phyloP scores from a whole-genome alignment of 2,888 invertebrate genomes.

The Dolichomitus sp. region DNA sequence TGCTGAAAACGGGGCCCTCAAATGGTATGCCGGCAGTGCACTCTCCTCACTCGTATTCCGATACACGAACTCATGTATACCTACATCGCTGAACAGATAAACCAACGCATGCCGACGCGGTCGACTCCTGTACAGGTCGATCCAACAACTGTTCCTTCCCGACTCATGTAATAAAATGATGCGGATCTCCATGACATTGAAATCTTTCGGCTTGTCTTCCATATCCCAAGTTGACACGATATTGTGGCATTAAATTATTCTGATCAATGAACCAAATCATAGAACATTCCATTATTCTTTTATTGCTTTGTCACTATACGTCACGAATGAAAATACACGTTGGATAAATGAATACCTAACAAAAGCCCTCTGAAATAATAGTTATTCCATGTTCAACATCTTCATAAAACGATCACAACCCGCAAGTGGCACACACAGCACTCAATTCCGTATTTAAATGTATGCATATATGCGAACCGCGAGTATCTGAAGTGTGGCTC shows the following conservation, averaged over 20 bases:
- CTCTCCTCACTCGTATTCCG: constrained; percentile 52
- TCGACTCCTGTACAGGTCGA: not conserved
- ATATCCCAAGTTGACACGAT: not conserved
- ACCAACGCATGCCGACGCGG: not conserved
- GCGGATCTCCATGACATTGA: not conserved
- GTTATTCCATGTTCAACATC: not conserved
- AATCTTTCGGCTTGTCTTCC: not conserved
- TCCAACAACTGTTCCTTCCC: constrained; percentile 3
- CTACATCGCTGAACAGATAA: constrained; percentile 1
- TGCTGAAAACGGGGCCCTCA: constrained; percentile 18
- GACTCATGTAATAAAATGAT: not conserved
- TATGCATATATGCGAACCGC: constrained; percentile 65
- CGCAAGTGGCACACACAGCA: constrained; percentile 49
- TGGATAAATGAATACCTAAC: not conserved
- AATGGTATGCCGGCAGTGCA: constrained; percentile 33
- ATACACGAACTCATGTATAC: constrained; percentile 37
- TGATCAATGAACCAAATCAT: not conserved
- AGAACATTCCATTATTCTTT: not conserved
- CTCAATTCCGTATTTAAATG: constrained; percentile 65
- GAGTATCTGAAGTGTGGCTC: constrained; percentile 51
- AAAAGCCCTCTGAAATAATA: constrained; percentile 5
- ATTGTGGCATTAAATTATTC: not conserved
- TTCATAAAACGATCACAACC: constrained; percentile 42
- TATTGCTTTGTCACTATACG: not conserved
- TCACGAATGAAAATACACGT: not conserved